Conservation (phyloP, 2,888 invertebrate species). For the Eilema depressum region DNA sequence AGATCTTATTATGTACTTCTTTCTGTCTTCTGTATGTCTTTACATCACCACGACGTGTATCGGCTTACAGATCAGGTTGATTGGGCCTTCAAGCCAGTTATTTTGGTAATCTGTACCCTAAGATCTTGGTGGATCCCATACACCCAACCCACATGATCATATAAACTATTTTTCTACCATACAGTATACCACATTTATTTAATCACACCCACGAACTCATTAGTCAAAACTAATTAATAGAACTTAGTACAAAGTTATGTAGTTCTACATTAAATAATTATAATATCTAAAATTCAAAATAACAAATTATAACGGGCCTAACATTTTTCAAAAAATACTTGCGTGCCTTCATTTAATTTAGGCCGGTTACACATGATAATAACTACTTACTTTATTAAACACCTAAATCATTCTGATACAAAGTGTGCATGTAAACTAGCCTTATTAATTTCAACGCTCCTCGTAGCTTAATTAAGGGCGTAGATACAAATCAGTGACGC, state of each 20-base stretch:
- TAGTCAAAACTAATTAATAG: constrained; percentile 13
- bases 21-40: too few relatives aligned
- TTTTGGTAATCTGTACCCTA: too few relatives aligned
- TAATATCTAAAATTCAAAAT: constrained; percentile 7
- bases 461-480: constrained; percentile 45
- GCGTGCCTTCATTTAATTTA: constrained; percentile 33
- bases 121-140: too few relatives aligned
- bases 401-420: constrained; percentile 41
- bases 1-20: too few relatives aligned
- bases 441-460: constrained; percentile 49
- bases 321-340: constrained; percentile 29
- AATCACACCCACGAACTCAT: neutral
- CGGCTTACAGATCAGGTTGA: too few relatives aligned
- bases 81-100: too few relatives aligned
- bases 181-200: constrained; percentile 1
- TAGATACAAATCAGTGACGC: constrained; percentile 33
- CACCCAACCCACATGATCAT: too few relatives aligned
- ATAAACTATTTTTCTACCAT: too few relatives aligned
- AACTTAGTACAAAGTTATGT: constrained; percentile 6
- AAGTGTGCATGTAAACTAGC: constrained; percentile 40
- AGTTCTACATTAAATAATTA: constrained; percentile 18
- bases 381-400: constrained; percentile 38
- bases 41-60: too few relatives aligned
- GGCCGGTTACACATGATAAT: constrained; percentile 33
- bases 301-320: constrained; percentile 28